Evolutionary conservation across 2,797 vertebrate species (phyloP), one percentile per base, ranked within the genome.

Genomic region (Sebastes iracundus): DNA sequence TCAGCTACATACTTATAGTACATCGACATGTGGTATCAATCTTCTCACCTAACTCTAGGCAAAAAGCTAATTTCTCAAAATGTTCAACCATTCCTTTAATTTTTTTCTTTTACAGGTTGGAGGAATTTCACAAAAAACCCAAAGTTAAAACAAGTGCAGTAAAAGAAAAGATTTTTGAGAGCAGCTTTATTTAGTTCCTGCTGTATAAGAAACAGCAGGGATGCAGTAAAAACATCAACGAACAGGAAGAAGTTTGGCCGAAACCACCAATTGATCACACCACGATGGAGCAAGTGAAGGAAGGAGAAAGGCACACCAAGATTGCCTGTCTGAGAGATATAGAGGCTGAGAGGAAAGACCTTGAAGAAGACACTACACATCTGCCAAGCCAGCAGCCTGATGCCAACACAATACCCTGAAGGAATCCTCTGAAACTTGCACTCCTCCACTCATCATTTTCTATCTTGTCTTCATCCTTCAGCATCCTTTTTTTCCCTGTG

Each of bases 201-300:
- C 35, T 56, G 52, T 23, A 35, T 10, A 42, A 83, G 22, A 79
- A 72, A 42, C 30, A 75, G n/a, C 28, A 30, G 14, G 23, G 23
- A 20, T 52, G 22, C 52, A 30, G 62, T 28, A 4, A 20, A 46
- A 72, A 13, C 28, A 75, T 72, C 46, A 46, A 72, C 65, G 10
- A 59, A 27, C 23, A 60, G 60, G 33, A 38, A n/a, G n/a, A 71
- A 42, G 52, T 79, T 76, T 52, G 33, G 20, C 33, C 52, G 38
- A 52, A 78, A 74, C 63, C 49, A 42, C n/a, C 20, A 35, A 72
- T 30, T 64, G 76, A 79, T 87, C 58, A 6, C 10, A 75, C 12
- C 4, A 38, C 35, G 32, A 60, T 30, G 27, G 35, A 52, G 52
- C 53, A 23, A 61, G 27, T 56, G 20, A 59, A 58, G 18, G 7